Base-by-base conservation (phyloP, 2,797 vertebrate species). In the Lacerta agilis region DNA sequence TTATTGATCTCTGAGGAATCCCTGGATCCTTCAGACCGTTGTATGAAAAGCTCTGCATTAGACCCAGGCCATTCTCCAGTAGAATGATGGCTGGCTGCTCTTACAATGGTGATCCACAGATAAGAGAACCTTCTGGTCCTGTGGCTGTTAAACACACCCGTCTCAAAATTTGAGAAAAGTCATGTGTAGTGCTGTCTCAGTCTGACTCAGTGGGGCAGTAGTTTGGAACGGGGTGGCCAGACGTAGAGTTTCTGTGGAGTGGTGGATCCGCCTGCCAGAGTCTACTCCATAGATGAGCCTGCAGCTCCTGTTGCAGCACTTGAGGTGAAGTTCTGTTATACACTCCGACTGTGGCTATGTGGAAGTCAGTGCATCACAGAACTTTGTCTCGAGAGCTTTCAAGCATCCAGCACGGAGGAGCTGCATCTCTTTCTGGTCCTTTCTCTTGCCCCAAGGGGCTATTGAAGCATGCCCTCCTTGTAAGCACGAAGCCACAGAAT, bases 311-410 rank as follows among this genome's bases (percentile, higher is more conserved):
- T 78, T 83, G 76, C 92, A 94, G 96, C 93, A 90, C 96, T 96
- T 96, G 95, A 97, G 97, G 95, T 95, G 96, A 94, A 97, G 97
- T 97, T 97, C 97, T 97, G 97, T 97, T 95, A 96, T 97, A 97
- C 97, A 97, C 97, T 97, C 94, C 92, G 97, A 95, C 97, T 97
- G 97, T 97, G 96, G 95, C 94, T 97, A 94, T 45, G 36, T 88
- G 86, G 92, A 93, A 94, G 96, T 96, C 97, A 97, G 97, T 97
- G 97, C 97, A 97, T 97, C 96, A 97, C 97, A 97, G 97, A 97
- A 97, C 97, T 97, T 97, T 97, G 97, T 97, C 96, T 97, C 95
- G 95, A 96, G 96, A 95, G 96, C 96, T 96, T 93, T 92, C 92
- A 81, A 93, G 91, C 96, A 79, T 89, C 95, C 55, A 73, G 81